phyloP scores from a whole-genome alignment of 2,888 invertebrate genomes.

The Sarcophaga rosellei region DNA sequence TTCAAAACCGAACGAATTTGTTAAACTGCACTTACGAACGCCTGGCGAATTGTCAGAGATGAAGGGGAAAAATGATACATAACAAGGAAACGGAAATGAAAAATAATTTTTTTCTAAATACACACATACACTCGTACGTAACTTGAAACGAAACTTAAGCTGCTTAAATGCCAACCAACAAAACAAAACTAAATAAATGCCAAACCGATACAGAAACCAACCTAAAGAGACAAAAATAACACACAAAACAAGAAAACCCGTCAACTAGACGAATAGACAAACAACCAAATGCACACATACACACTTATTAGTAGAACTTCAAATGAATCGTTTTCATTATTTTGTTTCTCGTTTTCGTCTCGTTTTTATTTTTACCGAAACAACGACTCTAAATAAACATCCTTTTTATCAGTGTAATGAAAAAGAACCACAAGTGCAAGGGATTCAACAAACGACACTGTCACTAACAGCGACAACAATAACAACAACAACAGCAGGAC shows the following conservation, averaged over 20 bases:
- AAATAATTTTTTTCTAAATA: slow-evolving; percentile 31
- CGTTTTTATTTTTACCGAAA: slow-evolving; percentile 6
- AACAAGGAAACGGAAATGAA: slow-evolving; percentile 39
- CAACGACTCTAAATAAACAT: slow-evolving; percentile 60
- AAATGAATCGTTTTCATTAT: slow-evolving; percentile 17
- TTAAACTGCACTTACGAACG: slow-evolving; percentile 20
- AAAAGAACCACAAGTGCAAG: slow-evolving; percentile 39
- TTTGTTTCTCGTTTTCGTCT: not conserved
- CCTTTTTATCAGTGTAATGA: slow-evolving; percentile 35
- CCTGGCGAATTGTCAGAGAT: not conserved
- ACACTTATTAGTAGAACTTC: not conserved
- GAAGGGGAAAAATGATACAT: not conserved
- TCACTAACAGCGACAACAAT: not conserved
- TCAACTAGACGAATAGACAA: not conserved
- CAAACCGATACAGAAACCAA: slow-evolving; percentile 27
- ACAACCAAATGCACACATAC: slow-evolving; percentile 10
- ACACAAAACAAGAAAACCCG: slow-evolving; percentile 24
- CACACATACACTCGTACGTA: slow-evolving; percentile 4
- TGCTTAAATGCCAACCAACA: slow-evolving; percentile 58
- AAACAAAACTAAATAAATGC: not conserved
- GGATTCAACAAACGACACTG: slow-evolving; percentile 9
- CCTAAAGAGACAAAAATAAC: slow-evolving; percentile 55
- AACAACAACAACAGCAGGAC: slow-evolving; percentile 32
- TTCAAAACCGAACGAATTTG: slow-evolving; percentile 24
- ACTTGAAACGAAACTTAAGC: slow-evolving; percentile 57